Evolutionary conservation across 2,113 vertebrate species (phyloP).

Genomic region (Callaeas wilsoni): DNA sequence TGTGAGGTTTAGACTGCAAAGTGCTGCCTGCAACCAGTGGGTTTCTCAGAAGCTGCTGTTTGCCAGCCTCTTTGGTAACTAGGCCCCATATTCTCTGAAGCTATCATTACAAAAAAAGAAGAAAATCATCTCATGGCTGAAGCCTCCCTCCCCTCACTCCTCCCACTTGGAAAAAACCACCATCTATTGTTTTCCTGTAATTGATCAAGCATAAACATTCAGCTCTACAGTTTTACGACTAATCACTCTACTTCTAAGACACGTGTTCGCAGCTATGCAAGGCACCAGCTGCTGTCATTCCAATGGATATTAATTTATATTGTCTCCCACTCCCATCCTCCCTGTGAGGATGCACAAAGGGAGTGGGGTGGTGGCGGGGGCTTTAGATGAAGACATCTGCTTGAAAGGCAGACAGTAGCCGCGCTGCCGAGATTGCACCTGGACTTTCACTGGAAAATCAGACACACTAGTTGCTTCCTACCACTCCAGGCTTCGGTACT

Average conservation of each 20-base stretch:
- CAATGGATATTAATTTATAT: slow-evolving; percentile 80
- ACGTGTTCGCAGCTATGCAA: slow-evolving; percentile 68
- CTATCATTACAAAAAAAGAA: neutral
- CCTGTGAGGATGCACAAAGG: slow-evolving; percentile 30
- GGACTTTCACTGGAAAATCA: slow-evolving; percentile 57
- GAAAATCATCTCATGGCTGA: neutral
- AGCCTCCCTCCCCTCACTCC: neutral
- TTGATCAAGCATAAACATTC: slow-evolving; percentile 59
- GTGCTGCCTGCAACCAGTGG: neutral
- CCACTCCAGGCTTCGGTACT: slow-evolving; percentile 25
- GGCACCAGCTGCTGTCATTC: slow-evolving; percentile 78
- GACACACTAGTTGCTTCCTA: slow-evolving; percentile 60
- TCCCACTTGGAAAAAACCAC: neutral
- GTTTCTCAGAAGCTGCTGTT: neutral
- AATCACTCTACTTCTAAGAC: slow-evolving; percentile 70
- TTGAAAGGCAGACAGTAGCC: slow-evolving; percentile 58
- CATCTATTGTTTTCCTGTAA: slow-evolving; percentile 48
- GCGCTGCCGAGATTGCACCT: slow-evolving; percentile 60
- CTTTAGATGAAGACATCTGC: slow-evolving; percentile 72
- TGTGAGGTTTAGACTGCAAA: neutral
- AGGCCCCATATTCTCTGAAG: neutral
- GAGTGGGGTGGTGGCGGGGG: slow-evolving; percentile 40
- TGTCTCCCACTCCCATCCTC: slow-evolving; percentile 65
- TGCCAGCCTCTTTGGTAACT: neutral
- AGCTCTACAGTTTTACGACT: slow-evolving; percentile 43